Evolutionary conservation across 2,888 invertebrate genomes (phyloP), one percentile per base, ranked within the genome.

Genomic region (Apodemia zela): DNA sequence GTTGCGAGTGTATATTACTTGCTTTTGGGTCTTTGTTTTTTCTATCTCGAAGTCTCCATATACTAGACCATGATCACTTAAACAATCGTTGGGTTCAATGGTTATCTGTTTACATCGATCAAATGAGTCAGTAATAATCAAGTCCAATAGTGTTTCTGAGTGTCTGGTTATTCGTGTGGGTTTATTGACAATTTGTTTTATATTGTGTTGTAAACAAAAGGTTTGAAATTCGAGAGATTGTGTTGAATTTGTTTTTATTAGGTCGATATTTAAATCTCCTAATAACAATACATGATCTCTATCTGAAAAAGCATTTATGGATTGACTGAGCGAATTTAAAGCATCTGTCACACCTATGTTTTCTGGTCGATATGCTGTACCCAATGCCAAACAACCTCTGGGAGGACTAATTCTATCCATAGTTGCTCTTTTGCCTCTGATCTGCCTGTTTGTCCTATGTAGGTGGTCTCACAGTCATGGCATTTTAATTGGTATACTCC

Each of bases 391-490:
- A 5, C 38, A 61, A 13, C 54, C 38, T 65, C 67, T 2, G 51
- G 62, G 10, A 67, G 29, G 25, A 57, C 45, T 11, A 66, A 17
- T n/a, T 67, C 67, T 21, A 69, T 13, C 68, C 70, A 70, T 13
- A 68, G 11, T 33, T 70, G 70, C 64, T 67, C 68, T n/a, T n/a
- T n/a, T n/a, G n/a, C n/a, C n/a, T n/a, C n/a, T n/a, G 29, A 29
- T 29, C 29, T 29, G 29, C 29, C 29, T 29, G 29, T 29, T 3
- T 29, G 29, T 29, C 29, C 29, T 29, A 29, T 29, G 29, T 29
- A 29, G 29, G 29, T 29, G 29, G 29, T 6, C 29, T 29, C 29
- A n/a, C n/a, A n/a, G n/a, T n/a, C n/a, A n/a, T n/a, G n/a, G n/a
- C n/a, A n/a, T n/a, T n/a, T n/a, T n/a, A 29, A 6, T 29, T 29